Conservation (phyloP, 2,113 vertebrate species). For the Pituophis catenifer region DNA sequence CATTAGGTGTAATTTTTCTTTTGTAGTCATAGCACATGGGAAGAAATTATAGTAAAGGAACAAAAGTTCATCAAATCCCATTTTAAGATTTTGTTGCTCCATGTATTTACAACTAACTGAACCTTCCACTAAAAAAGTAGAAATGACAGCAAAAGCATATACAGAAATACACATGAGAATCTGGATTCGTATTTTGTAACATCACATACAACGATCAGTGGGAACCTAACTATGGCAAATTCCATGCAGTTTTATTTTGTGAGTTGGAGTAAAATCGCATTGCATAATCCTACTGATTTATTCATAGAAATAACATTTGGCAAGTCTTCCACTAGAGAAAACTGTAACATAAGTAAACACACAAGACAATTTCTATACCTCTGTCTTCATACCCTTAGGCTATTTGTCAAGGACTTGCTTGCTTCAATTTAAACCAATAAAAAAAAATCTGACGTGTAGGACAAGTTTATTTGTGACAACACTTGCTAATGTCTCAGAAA, state of each 20-base stretch:
- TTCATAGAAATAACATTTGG: neutral
- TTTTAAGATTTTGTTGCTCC: neutral
- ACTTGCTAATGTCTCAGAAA: neutral
- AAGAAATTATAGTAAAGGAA: neutral
- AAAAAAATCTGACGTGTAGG: too few relatives aligned
- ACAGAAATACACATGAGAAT: neutral
- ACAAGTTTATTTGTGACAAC: constrained; percentile 4
- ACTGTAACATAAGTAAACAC: neutral
- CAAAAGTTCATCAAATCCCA: neutral
- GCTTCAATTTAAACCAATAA: neutral
- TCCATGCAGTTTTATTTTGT: neutral
- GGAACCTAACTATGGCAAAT: neutral
- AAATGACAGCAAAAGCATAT: neutral
- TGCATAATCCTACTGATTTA: neutral
- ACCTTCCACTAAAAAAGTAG: neutral
- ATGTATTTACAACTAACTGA: neutral
- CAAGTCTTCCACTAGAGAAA: neutral
- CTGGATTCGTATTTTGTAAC: neutral
- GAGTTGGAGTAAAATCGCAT: neutral
- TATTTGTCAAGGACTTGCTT: neutral
- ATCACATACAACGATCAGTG: neutral
- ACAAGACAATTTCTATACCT: neutral
- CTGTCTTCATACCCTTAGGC: neutral
- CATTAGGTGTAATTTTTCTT: too few relatives aligned
- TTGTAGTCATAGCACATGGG: neutral